phyloP scores from a whole-genome alignment of 2,113 vertebrate genomes.

The Rhombomys opimus region DNA sequence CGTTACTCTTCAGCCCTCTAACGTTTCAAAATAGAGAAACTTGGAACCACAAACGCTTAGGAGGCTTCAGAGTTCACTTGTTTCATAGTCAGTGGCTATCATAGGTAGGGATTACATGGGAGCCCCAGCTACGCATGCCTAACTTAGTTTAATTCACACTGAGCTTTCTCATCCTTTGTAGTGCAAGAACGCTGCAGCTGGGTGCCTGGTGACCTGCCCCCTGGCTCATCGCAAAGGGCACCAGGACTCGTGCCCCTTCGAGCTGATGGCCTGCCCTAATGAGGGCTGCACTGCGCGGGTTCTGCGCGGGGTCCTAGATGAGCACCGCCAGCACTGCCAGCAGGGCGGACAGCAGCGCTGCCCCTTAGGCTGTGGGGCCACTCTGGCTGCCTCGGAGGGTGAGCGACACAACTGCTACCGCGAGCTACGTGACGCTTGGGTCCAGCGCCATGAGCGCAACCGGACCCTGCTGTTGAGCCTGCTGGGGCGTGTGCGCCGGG shows the following conservation, averaged over 20 bases:
- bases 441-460: constrained; percentile 54
- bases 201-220: constrained; percentile 88
- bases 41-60: background rate
- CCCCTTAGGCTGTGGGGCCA: constrained; percentile 88
- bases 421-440: constrained; percentile 86
- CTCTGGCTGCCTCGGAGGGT: constrained; percentile 83
- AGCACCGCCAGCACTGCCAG: constrained; percentile 87
- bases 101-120: background rate
- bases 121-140: background rate
- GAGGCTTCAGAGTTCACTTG: background rate
- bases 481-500: constrained; percentile 3
- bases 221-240: constrained; percentile 88
- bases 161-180: constrained; percentile 65
- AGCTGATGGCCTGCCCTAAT: constrained; percentile 88
- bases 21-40: background rate
- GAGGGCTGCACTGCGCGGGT: constrained; percentile 87
- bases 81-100: background rate
- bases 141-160: background rate
- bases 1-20: background rate
- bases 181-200: constrained; percentile 90
- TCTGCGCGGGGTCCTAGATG: constrained; percentile 86
- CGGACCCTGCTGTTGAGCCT: constrained; percentile 5
- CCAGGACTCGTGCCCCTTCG: constrained; percentile 86
- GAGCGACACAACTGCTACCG: constrained; percentile 89
- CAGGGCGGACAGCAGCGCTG: constrained; percentile 84